phyloP scores from a whole-genome alignment of 1,140 invertebrate genomes.

The Drosophila sproati region DNA sequence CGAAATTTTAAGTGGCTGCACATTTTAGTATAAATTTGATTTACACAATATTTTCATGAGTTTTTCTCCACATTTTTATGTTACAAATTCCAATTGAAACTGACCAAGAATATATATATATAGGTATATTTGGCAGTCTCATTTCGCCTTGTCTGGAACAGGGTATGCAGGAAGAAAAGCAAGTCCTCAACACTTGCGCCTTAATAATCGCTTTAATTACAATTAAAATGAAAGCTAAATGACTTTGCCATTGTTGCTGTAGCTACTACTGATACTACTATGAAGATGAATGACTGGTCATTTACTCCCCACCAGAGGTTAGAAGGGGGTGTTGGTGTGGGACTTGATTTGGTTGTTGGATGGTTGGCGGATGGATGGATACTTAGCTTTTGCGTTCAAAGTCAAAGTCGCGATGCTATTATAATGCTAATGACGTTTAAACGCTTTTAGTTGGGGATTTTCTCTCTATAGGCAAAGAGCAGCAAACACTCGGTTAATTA shows the following conservation, averaged over 20 bases:
- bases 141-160: background rate
- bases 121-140: too few species aligned
- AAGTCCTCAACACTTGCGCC: constrained; percentile 4
- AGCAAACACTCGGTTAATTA: constrained; percentile 43
- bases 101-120: too few species aligned
- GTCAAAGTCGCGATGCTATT: constrained; percentile 52
- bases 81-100: too few species aligned
- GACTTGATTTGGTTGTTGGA: too few species aligned
- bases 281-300: constrained; percentile 55
- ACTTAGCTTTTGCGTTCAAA: constrained; percentile 27
- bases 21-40: too few species aligned
- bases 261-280: constrained; percentile 15
- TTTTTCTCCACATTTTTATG: too few species aligned
- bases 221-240: constrained; percentile 67
- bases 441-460: constrained; percentile 47
- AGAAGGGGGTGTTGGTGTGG: background rate
- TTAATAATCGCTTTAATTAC: constrained; percentile 71
- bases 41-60: too few species aligned
- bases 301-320: constrained; percentile 3
- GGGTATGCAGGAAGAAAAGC: constrained; percentile 4
- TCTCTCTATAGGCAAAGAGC: background rate
- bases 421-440: constrained; percentile 73
- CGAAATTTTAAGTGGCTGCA: too few species aligned
- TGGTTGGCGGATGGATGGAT: constrained; percentile 2
- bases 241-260: constrained; percentile 32